phyloP scores from a whole-genome alignment of 1,140 invertebrate species.

The Lordiphosa clarofinis region DNA sequence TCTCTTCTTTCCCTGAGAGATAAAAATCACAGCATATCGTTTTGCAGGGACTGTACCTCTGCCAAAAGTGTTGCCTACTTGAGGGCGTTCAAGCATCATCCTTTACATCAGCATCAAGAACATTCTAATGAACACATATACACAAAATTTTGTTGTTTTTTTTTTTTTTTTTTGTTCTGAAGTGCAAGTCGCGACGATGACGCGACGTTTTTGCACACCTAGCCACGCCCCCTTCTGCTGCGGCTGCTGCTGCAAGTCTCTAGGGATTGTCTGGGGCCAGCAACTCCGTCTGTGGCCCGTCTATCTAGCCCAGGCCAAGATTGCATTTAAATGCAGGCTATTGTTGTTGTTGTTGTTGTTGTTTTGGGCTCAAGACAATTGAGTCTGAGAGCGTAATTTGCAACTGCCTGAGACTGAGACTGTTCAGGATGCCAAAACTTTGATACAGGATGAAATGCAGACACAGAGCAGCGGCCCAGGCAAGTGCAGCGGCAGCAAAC shows the following conservation, averaged over 20 bases:
- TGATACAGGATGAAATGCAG: conserved; percentile 49
- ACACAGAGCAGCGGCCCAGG: conserved; percentile 19
- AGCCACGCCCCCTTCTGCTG: conserved; percentile 38
- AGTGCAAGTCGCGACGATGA: conserved; percentile 74
- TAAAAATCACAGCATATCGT: too few relatives aligned
- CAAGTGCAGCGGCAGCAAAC: conserved; percentile 42
- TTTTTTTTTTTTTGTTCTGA: conserved; percentile 23
- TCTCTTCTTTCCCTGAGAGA: too few relatives aligned
- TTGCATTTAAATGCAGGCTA: conserved; percentile 71
- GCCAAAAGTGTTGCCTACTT: conserved; percentile 70
- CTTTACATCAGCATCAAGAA: conserved; percentile 24
- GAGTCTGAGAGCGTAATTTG: conserved; percentile 75
- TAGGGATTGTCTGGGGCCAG: too few relatives aligned
- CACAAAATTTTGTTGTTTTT: conserved; percentile 40
- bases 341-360: conserved; percentile 51
- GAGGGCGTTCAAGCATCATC: conserved; percentile 57
- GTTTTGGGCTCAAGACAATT: conserved; percentile 65
- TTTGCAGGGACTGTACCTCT: conserved; percentile 36
- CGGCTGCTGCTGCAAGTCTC: too few relatives aligned
- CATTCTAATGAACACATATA: conserved; percentile 75
- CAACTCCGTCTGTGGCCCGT: conserved; percentile 49
- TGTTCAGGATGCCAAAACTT: conserved; percentile 48
- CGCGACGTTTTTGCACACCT: conserved; percentile 55
- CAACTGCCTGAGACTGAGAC: conserved; percentile 76
- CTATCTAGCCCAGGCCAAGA: conserved; percentile 68